phyloP scores from a whole-genome alignment of 2,797 vertebrate genomes.

The Sebastes iracundus region DNA sequence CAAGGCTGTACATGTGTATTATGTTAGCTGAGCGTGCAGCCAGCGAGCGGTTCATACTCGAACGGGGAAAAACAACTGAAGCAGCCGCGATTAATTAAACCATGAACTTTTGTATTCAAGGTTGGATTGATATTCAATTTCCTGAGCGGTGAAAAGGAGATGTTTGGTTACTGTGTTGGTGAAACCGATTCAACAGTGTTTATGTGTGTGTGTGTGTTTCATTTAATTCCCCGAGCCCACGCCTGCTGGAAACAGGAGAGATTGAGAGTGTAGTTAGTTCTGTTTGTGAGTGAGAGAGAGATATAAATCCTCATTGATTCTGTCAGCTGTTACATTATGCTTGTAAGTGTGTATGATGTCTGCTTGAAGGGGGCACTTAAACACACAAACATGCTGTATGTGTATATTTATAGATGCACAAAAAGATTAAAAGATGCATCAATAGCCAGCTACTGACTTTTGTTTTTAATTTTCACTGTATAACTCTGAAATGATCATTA shows the following conservation, averaged over 20 bases:
- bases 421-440: not conserved
- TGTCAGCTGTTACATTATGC: constrained; percentile 22
- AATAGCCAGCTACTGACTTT: not conserved
- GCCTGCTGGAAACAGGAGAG: constrained; percentile 1
- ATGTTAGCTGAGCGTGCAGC: constrained; percentile 18
- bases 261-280: constrained; percentile 17
- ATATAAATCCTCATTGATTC: constrained; percentile 22
- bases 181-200: not conserved
- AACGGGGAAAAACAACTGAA: constrained; percentile 14
- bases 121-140: constrained; percentile 51
- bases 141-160: constrained; percentile 9
- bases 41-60: not conserved
- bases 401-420: not conserved
- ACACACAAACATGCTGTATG: not conserved
- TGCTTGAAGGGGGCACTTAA: not conserved
- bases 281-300: constrained; percentile 8
- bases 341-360: not conserved
- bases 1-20: constrained; percentile 62
- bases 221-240: constrained; percentile 10
- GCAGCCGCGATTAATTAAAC: constrained; percentile 44
- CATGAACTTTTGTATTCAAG: constrained; percentile 31
- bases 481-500: constrained; percentile 11
- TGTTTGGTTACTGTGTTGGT: constrained; percentile 30
- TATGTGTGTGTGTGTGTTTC: not conserved
- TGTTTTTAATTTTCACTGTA: not conserved